Base-by-base conservation (phyloP, 2,888 invertebrate species). In the Hermodice carunculata region DNA sequence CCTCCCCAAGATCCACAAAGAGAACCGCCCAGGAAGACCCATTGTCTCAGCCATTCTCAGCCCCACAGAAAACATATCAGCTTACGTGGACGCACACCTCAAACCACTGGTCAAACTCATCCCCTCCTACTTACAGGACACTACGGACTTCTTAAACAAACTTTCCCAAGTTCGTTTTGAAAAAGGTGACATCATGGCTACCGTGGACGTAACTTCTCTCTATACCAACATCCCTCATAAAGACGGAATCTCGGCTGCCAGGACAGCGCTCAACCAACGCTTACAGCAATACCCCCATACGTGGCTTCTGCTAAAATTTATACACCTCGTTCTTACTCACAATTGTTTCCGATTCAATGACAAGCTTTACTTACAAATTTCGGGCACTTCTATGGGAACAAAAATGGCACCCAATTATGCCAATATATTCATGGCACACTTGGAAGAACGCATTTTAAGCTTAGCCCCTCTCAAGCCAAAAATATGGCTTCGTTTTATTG, bases 361-460 rank as follows among this genome's bases (percentile, higher is more conserved):
- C 26, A 26, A 51, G 32, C 32, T 26, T 28, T 51, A 24, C 29
- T 32, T 31, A 17, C 51, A 51, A 51, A 29, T 24, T 3, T 14
- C 2, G 17, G 51, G 51, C 4, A 51, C 51, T 3, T 29, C 51
- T 2, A 51, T 51, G 51, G 51, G 51, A 11, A 51, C 51, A 2
- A 3, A n/a, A 5, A 51, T 51, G 51, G 51, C 51, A 11, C 51
- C 51, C 3, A 51, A 29, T 14, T 51, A 51, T 29, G 51, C 51
- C 5, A 51, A 51, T 19, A 19, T 51, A 3, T 51, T 51, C 31
- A 51, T 51, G 51, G 51, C 31, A 2, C 3, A 3, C 3, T 32
- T 51, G n/a, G 51, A 51, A 51, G 28, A 3, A 2, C 11, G n/a
- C 14, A 2, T 51, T 4, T 32, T 51, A 3, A 3, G 4, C 3